A percentile compares a stretch with the other conserved stretches of the same genome.
These are phyloP conservation scores for Coregonus sp. DNA, from an alignment of 2,797 vertebrate species.

Conservation along the genomic window DNA sequence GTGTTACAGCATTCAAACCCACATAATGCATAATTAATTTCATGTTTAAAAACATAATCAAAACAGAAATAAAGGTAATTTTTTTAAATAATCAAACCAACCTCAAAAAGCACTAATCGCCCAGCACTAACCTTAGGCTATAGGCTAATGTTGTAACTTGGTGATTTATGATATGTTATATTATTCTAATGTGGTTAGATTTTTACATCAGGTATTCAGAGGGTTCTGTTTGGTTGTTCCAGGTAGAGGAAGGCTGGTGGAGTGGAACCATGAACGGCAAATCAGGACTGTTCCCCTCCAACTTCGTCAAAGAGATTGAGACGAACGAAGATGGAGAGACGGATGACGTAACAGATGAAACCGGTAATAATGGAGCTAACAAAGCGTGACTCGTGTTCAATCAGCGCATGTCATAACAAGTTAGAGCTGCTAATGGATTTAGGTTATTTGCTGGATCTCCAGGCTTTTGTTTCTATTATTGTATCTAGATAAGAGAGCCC, in stretches of 20 bases:
- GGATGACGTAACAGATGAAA: conserved; percentile 78
- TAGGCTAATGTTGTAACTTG: not conserved
- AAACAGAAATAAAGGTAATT: no score
- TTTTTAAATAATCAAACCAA: no score
- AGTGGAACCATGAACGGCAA: conserved; percentile 84
- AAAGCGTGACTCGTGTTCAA: not conserved
- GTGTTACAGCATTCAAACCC: no score
- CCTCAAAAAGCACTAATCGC: no score
- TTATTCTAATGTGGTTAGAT: not conserved
- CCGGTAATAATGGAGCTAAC: conserved; percentile 67
- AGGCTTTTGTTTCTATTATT: conserved; percentile 3
- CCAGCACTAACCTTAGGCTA: not conserved
- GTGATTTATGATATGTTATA: not conserved
- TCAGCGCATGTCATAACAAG: conserved; percentile 53
- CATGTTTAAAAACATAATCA: no score
- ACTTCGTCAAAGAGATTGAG: conserved; percentile 94
- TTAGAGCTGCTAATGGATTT: conserved; percentile 10
- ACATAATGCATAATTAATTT: no score
- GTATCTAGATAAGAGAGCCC: not conserved
- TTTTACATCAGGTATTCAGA: not conserved
- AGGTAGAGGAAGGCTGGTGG: conserved; percentile 99
- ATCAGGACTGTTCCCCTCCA: conserved; percentile 89
- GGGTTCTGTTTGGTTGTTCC: conserved; percentile 3
- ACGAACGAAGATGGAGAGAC: conserved; percentile 79
- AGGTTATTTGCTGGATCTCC: conserved; percentile 12